Conservation (phyloP, 2,888 invertebrate genomes). For the Creontiades dilutus region DNA sequence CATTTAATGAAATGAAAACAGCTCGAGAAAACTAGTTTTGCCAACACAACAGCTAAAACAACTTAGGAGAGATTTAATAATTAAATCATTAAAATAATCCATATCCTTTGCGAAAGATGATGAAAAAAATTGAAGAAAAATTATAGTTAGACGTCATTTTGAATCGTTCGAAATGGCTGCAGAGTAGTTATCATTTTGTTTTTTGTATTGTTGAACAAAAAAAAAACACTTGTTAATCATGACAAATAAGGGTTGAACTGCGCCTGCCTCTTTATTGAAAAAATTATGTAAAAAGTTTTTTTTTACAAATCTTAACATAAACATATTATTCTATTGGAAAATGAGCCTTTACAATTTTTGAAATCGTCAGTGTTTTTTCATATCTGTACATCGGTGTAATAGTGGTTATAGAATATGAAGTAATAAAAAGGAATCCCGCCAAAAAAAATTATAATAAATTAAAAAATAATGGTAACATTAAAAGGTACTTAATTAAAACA, state of each 20-base stretch:
- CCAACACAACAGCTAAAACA: slow-evolving; percentile 55
- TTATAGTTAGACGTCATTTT: slow-evolving; percentile 71
- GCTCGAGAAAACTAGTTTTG: slow-evolving; percentile 61
- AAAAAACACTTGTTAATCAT: slow-evolving; percentile 75
- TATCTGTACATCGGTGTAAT: slow-evolving; percentile 70
- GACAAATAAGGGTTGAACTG: slow-evolving; percentile 75
- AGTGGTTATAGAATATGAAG: slow-evolving; percentile 38
- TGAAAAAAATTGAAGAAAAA: slow-evolving; percentile 70
- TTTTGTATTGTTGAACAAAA: slow-evolving; percentile 71
- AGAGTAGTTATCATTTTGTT: slow-evolving; percentile 73
- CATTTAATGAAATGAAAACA: slow-evolving; percentile 47
- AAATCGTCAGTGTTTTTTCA: slow-evolving; percentile 63
- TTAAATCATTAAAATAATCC: slow-evolving; percentile 52
- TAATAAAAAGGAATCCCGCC: slow-evolving; percentile 51
- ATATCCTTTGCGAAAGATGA: slow-evolving; percentile 67
- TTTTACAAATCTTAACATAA: slow-evolving; percentile 64
- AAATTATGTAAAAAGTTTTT: slow-evolving; percentile 59
- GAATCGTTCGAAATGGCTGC: slow-evolving; percentile 62
- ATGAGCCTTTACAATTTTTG: slow-evolving; percentile 65
- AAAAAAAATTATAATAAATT: background rate
- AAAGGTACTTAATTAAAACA: slow-evolving; percentile 48
- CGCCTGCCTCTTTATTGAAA: slow-evolving; percentile 73
- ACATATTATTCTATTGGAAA: slow-evolving; percentile 58
- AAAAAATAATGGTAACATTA: slow-evolving; percentile 8
- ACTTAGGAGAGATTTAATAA: slow-evolving; percentile 44